Evolutionary conservation across 2,888 invertebrate genomes (phyloP).

Genomic region (Stenodera caucasica): DNA sequence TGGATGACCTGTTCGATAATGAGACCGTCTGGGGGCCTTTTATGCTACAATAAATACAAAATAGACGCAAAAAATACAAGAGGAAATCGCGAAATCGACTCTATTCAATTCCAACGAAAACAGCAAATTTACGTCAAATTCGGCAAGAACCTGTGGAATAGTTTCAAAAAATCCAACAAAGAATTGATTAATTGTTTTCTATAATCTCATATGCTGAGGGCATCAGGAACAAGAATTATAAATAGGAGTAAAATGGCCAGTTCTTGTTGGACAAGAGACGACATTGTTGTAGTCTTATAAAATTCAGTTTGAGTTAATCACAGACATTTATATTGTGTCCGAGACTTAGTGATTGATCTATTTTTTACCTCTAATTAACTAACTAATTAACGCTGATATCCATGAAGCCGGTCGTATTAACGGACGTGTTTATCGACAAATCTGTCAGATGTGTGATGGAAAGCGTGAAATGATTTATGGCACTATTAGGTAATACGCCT

Average conservation of each 20-base stretch:
- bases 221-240: not conserved
- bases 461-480: conserved; percentile 33
- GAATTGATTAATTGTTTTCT: too few species aligned
- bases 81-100: conserved; percentile 41
- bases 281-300: not conserved
- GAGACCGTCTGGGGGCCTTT: conserved; percentile 34
- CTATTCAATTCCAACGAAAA: too few species aligned
- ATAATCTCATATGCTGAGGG: too few species aligned
- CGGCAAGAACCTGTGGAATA: too few species aligned
- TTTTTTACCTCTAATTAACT: conserved; percentile 19
- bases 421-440: conserved; percentile 30
- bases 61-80: conserved; percentile 17
- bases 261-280: not conserved
- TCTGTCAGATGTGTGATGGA: conserved; percentile 32
- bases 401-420: conserved; percentile 14
- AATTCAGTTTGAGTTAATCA: not conserved
- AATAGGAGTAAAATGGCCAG: not conserved
- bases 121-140: too few species aligned
- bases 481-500: conserved; percentile 26
- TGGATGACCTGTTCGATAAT: conserved; percentile 41
- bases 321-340: not conserved
- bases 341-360: not conserved
- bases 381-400: conserved; percentile 30
- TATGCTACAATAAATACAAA: too few species aligned
- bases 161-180: too few species aligned